phyloP scores from a whole-genome alignment of 92 coral and sea anemone species.

The Scolanthus callimorphus region DNA sequence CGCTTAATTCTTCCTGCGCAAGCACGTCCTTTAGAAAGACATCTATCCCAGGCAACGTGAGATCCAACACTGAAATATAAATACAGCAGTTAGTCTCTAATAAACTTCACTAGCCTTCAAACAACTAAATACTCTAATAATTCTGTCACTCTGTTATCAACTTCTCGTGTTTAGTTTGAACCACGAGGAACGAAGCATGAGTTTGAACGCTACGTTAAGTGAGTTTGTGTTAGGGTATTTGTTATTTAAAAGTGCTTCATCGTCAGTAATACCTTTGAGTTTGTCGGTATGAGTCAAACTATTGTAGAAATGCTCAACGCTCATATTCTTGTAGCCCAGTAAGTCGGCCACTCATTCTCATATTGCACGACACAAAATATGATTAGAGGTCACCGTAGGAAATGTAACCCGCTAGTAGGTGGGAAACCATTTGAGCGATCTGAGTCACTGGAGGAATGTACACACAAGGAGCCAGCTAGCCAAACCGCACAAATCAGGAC shows the following conservation, averaged over 20 bases:
- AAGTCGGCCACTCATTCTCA: neutral
- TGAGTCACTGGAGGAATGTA: slow-evolving; percentile 74
- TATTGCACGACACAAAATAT: slow-evolving; percentile 11
- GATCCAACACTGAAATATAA: slow-evolving; percentile 55
- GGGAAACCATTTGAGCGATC: slow-evolving; percentile 33
- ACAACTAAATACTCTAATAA: neutral
- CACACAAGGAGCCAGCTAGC: too few relatives aligned
- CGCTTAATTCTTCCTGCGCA: slow-evolving; percentile 59
- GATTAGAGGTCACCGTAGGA: slow-evolving; percentile 44
- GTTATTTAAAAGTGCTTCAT: neutral
- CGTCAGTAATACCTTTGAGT: slow-evolving; percentile 31
- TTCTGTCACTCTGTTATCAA: neutral
- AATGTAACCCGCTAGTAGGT: slow-evolving; percentile 56
- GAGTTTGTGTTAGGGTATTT: neutral
- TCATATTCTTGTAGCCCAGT: slow-evolving; percentile 18
- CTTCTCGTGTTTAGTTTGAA: neutral
- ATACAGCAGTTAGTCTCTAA: slow-evolving; percentile 8
- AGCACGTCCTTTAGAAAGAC: slow-evolving; percentile 68
- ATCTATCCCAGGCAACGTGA: slow-evolving; percentile 78
- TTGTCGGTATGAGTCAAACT: slow-evolving; percentile 28
- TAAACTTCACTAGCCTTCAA: neutral
- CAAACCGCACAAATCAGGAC: neutral
- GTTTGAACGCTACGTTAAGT: neutral
- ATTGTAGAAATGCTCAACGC: slow-evolving; percentile 35
- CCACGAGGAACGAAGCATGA: neutral